Percentiles rank a stretch among this genome's conserved stretches.
phyloP scores from a whole-genome alignment of 2,797 vertebrate genomes.

The Odontamblyopus rebecca region DNA sequence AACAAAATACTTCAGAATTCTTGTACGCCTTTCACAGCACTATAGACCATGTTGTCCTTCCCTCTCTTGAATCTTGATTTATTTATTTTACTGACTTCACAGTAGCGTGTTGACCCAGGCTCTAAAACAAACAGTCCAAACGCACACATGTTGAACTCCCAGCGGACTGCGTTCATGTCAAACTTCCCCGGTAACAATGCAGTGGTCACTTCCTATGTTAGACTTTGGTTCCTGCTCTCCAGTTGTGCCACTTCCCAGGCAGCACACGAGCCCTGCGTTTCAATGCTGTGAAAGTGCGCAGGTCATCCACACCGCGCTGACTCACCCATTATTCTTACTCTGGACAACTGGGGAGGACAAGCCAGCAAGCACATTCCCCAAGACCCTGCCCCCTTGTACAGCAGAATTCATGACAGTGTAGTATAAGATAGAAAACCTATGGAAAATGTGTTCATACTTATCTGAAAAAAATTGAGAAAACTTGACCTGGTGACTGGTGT shows the following conservation, averaged over 20 bases:
- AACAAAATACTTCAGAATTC: background rate
- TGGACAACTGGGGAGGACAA: constrained; percentile 42
- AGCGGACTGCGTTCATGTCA: constrained; percentile 40
- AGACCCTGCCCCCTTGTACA: constrained; percentile 35
- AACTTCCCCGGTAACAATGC: constrained; percentile 67
- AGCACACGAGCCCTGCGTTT: constrained; percentile 54
- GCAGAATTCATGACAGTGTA: constrained; percentile 12
- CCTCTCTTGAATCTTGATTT: background rate
- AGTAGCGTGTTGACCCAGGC: constrained; percentile 36
- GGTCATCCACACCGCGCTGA: constrained; percentile 63
- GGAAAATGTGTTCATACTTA: background rate
- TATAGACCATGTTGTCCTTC: constrained; percentile 15
- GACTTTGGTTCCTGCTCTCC: constrained; percentile 66
- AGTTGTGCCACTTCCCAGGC: constrained; percentile 46
- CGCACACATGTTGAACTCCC: constrained; percentile 47
- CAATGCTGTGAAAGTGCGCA: constrained; percentile 64
- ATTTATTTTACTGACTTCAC: background rate
- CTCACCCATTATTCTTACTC: constrained; percentile 53
- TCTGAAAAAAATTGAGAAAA: too few relatives aligned
- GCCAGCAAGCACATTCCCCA: constrained; percentile 60
- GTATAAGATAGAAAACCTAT: background rate
- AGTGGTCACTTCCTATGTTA: constrained; percentile 68
- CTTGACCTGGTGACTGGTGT: too few relatives aligned
- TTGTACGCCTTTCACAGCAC: background rate
- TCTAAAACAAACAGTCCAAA: constrained; percentile 44